These are phyloP conservation scores for Ascaphus truei DNA, from an alignment of 2,113 vertebrate genomes.

Conservation along the genomic window DNA sequence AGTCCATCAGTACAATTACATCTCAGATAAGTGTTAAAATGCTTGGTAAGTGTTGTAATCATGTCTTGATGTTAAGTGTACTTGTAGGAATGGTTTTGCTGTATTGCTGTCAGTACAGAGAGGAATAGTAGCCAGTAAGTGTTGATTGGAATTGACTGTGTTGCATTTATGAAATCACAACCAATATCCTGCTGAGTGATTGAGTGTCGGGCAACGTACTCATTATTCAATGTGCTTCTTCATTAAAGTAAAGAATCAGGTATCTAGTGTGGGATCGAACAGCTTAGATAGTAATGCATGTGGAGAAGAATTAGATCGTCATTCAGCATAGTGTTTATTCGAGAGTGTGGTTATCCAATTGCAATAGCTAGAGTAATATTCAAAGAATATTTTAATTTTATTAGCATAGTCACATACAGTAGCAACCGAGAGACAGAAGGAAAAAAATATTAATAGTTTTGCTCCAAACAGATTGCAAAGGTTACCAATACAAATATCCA, in stretches of 20 bases:
- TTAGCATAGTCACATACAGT: neutral
- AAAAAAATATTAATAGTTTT: neutral
- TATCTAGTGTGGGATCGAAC: neutral
- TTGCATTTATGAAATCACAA: neutral
- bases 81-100: neutral
- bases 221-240: neutral
- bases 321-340: neutral
- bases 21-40: neutral
- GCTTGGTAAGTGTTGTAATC: neutral
- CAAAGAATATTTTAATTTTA: neutral
- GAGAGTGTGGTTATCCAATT: neutral
- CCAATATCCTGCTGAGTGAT: neutral
- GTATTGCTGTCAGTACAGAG: neutral
- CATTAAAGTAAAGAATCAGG: neutral
- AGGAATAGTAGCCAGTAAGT: neutral
- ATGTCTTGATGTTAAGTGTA: neutral
- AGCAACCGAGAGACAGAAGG: neutral
- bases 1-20: neutral
- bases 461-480: neutral
- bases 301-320: neutral
- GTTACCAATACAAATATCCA: too few species aligned
- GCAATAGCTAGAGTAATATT: neutral
- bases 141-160: slow-evolving; percentile 2
- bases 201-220: neutral
- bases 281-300: neutral